Percentiles rank a stretch among this genome's conserved stretches.
phyloP scores from a whole-genome alignment of 2,888 invertebrate genomes.

The Punctoribates punctum region DNA sequence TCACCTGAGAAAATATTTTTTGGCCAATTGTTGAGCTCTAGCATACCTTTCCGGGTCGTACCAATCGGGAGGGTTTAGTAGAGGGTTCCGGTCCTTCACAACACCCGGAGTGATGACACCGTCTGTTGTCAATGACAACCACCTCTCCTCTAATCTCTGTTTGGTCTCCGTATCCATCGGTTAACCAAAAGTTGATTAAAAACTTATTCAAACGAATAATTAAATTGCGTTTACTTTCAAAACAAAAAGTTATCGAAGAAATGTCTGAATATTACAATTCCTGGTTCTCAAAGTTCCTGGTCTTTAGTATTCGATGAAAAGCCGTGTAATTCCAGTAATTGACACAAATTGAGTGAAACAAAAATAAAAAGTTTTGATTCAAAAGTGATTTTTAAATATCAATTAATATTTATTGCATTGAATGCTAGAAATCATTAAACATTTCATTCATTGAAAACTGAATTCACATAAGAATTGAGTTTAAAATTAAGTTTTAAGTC shows the following conservation, averaged over 20 bases:
- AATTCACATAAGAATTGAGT: too few species aligned
- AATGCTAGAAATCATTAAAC: too few species aligned
- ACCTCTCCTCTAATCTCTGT: slow-evolving; percentile 31
- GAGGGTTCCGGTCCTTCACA: slow-evolving; percentile 29
- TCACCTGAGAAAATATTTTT: slow-evolving; percentile 43
- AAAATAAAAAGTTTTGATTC: too few species aligned
- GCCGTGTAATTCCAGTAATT: too few species aligned
- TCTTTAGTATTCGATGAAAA: background rate
- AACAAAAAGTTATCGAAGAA: background rate
- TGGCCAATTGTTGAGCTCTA: slow-evolving; percentile 34
- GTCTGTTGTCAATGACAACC: slow-evolving; percentile 11
- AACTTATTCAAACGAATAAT: background rate
- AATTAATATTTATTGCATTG: too few species aligned
- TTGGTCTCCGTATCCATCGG: background rate
- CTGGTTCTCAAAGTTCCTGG: background rate
- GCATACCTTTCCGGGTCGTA: slow-evolving; percentile 40
- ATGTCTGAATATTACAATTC: too few species aligned
- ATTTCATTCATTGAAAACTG: too few species aligned
- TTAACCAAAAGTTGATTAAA: background rate
- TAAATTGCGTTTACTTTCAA: background rate
- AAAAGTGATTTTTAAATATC: too few species aligned
- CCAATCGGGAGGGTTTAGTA: slow-evolving; percentile 40
- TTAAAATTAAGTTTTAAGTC: too few species aligned
- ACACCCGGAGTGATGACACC: slow-evolving; percentile 39
- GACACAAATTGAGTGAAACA: too few species aligned